Evolutionary conservation across 2,888 invertebrate genomes (phyloP), one percentile per base, ranked within the genome.

Genomic region (Hydropsyche betteni): DNA sequence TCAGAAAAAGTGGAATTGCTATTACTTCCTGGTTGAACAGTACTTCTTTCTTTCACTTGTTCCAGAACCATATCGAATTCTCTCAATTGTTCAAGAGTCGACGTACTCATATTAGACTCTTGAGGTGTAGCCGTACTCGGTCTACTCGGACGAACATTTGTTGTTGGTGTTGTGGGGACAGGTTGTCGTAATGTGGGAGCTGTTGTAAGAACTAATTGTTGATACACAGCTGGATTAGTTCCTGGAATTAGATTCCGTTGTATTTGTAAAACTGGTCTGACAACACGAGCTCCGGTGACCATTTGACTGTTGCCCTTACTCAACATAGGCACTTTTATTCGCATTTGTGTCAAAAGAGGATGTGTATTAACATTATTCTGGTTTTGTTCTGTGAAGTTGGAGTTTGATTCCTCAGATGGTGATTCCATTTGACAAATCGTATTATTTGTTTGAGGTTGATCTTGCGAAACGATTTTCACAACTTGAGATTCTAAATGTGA

Each of bases 1-100:
- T 69, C 83, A 81, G 70, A 81, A 82, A 68, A 79, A 79, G 0
- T 80, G 4, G 81, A 33, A 83, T 75, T 74, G 83, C 79, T 78
- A 83, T 81, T 82, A 80, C 38, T 81, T 75, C 75, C 77, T 0
- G 90, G 89, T 79, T 89, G 90, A 4, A 90, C 90, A 34, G 90
- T 91, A 80, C 92, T 92, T 77, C 93, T 86, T 83, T 93, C 93
- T 82, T 93, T 93, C 0, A 94, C 93, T 85, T 93, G 93, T 81
- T 94, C 93, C 77, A 94, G 85, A 0, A 94, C 93, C 85, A 93
- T 91, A 82, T 94, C 94, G 81, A 94, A 94, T 82, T 94, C 94
- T 74, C 93, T 85, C 7, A 94, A 83, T 81, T 94, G 94, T 83
- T 94, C 93, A 70, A 93, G 84, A 0, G 93, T 93, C 0, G 92